phyloP scores from a whole-genome alignment of 2,113 vertebrate species.

The Chamaea fasciata region DNA sequence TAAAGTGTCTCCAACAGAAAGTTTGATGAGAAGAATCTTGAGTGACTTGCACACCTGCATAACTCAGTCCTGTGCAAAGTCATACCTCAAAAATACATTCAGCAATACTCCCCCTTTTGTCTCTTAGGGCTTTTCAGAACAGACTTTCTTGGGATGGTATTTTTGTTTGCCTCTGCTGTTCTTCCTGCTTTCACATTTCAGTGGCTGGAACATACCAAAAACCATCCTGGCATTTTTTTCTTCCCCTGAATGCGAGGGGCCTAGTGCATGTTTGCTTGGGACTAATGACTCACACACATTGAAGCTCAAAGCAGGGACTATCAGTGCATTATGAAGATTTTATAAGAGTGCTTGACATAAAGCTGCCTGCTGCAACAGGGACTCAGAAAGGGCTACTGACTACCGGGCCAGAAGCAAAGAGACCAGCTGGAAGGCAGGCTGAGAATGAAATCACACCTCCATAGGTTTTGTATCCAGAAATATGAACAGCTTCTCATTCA shows the following conservation, averaged over 20 bases:
- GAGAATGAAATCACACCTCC: fast-evolving
- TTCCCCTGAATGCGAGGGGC: fast-evolving
- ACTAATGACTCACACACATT: not conserved
- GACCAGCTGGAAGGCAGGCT: not conserved
- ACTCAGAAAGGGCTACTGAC: not conserved
- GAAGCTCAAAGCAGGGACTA: not conserved
- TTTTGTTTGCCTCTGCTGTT: not conserved
- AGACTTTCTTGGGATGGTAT: not conserved
- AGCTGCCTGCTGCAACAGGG: not conserved
- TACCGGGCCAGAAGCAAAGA: not conserved
- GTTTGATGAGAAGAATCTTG: not conserved
- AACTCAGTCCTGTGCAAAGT: not conserved
- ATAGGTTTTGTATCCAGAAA: not conserved
- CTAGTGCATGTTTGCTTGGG: not conserved
- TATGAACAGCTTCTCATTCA: not conserved
- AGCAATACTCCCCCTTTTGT: not conserved
- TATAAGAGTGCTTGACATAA: not conserved
- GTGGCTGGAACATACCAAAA: not conserved
- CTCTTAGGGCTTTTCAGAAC: not conserved
- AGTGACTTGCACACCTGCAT: not conserved
- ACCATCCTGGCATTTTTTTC: not conserved
- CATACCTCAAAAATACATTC: not conserved
- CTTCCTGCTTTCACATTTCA: not conserved
- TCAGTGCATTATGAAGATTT: not conserved
- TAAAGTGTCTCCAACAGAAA: not conserved